phyloP scores from a whole-genome alignment of 2,888 invertebrate species.

The Endomychus coccineus region DNA sequence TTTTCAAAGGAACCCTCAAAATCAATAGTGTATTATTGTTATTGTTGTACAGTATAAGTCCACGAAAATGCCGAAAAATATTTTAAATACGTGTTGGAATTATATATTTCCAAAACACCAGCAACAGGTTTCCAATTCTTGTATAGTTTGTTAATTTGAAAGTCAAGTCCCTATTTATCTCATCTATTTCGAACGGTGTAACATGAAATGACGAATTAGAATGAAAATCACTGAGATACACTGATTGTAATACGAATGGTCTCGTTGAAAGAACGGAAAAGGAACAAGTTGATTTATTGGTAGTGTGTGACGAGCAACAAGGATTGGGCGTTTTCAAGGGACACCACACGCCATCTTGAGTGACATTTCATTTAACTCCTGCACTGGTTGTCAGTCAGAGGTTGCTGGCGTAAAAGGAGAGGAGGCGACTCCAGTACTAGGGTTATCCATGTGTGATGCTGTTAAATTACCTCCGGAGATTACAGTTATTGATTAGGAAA shows the following conservation, averaged over 20 bases:
- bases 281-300: conserved; percentile 40
- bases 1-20: too few species aligned
- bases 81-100: too few species aligned
- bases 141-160: too few species aligned
- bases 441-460: conserved; percentile 40
- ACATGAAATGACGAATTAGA: too few species aligned
- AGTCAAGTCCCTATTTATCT: too few species aligned
- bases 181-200: too few species aligned
- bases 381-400: conserved; percentile 42
- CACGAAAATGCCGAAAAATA: too few species aligned
- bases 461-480: conserved; percentile 40
- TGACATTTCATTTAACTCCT: conserved; percentile 48
- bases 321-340: conserved; percentile 41
- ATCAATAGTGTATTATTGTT: too few species aligned
- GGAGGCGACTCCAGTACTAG: conserved; percentile 18
- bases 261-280: conserved; percentile 8
- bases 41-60: too few species aligned
- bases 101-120: too few species aligned
- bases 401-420: conserved; percentile 37
- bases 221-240: too few species aligned
- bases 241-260: conserved; percentile 7
- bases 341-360: conserved; percentile 42
- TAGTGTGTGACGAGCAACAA: conserved; percentile 40
- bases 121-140: too few species aligned
- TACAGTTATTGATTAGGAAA: conserved; percentile 39